Percentiles rank a stretch among this genome's conserved stretches.
These are phyloP conservation scores for Cactoblastis cactorum DNA, from an alignment of 2,888 invertebrate species.

Conservation along the genomic window DNA sequence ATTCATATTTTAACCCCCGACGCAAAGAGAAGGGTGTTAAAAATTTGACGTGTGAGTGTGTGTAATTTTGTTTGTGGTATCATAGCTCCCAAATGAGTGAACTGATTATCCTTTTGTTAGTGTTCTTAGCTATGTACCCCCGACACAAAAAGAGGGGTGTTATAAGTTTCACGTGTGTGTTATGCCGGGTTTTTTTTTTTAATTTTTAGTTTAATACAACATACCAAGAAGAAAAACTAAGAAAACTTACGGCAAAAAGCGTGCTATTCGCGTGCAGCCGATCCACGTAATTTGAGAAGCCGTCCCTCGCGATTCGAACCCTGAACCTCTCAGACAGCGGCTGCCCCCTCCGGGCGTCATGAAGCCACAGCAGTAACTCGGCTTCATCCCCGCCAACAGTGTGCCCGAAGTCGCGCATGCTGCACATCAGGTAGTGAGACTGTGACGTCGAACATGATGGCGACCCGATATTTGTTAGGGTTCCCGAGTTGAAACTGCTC, in stretches of 20 bases:
- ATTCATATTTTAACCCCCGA: no score
- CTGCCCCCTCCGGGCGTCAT: constrained; percentile 87
- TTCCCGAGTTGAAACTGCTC: constrained; percentile 69
- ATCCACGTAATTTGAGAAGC: constrained; percentile 93
- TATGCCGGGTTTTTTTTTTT: no score
- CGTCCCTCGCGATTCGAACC: constrained; percentile 92
- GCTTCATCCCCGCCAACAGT: constrained; percentile 94
- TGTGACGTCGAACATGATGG: constrained; percentile 47
- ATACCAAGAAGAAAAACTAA: neutral
- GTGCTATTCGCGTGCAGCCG: constrained; percentile 93
- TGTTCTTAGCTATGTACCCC: no score
- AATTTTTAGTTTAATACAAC: no score
- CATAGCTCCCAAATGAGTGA: no score
- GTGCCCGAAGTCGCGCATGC: constrained; percentile 90
- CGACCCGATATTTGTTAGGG: constrained; percentile 50
- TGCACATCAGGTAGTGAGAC: constrained; percentile 86
- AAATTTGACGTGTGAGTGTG: no score
- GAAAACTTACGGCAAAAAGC: constrained; percentile 85
- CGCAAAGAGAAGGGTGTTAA: no score
- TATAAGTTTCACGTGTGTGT: no score
- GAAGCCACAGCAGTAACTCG: constrained; percentile 92
- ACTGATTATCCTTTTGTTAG: no score
- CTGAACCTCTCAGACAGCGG: constrained; percentile 94
- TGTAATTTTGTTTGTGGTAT: no score
- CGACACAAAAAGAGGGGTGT: no score